Evolutionary conservation across 1,140 invertebrate genomes (phyloP).

Genomic region (Steinernema feltiae): DNA sequence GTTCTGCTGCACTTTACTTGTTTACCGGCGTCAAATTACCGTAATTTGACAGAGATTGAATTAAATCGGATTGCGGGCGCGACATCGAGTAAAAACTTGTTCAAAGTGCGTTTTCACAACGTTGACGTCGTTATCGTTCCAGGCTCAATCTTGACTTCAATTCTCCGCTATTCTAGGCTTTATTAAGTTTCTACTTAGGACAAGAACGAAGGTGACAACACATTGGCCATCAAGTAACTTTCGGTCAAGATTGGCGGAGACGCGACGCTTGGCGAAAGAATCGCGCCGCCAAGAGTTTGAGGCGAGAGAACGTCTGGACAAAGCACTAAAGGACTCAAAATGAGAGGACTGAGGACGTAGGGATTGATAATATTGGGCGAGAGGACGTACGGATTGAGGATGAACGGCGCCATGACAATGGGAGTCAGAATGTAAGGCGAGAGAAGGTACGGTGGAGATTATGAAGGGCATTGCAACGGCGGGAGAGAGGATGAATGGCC

Average conservation of each 20-base stretch:
- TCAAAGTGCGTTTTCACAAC: too few species aligned
- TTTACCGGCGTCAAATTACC: too few species aligned
- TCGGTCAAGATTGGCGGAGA: conserved; percentile 53
- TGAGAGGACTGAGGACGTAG: conserved; percentile 44
- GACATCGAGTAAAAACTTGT: too few species aligned
- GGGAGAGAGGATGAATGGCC: conserved; percentile 36
- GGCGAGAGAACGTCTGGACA: conserved; percentile 33
- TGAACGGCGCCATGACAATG: conserved; percentile 51
- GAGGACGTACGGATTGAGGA: conserved; percentile 46
- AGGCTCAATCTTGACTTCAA: too few species aligned
- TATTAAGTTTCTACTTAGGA: too few species aligned
- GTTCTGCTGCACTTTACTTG: too few species aligned
- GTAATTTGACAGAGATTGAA: too few species aligned
- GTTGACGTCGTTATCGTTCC: too few species aligned
- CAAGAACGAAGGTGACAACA: conserved; percentile 50
- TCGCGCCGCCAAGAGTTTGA: conserved; percentile 27
- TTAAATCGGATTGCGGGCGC: too few species aligned
- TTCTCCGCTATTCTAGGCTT: too few species aligned
- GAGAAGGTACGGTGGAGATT: conserved; percentile 34
- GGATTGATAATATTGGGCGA: conserved; percentile 54
- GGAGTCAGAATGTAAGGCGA: conserved; percentile 41
- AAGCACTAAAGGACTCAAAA: conserved; percentile 41
- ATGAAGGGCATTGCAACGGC: conserved; percentile 38
- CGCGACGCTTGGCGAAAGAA: conserved; percentile 34
- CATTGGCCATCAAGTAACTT: conserved; percentile 43